Conservation (phyloP, 2,888 invertebrate genomes). For the Ormyrus pomaceus region DNA sequence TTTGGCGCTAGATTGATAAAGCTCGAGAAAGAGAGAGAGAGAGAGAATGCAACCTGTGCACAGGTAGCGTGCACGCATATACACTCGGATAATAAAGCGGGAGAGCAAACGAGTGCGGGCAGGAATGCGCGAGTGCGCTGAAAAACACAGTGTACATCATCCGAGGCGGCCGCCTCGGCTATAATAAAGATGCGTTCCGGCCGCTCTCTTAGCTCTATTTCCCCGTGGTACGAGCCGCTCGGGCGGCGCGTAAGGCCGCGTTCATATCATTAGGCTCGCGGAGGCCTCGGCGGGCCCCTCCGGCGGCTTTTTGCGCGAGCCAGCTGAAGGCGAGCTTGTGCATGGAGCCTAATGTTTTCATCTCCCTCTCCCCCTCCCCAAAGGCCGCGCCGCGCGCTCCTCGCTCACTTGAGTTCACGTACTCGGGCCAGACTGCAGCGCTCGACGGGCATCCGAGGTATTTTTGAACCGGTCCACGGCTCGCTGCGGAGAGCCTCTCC, state of each 20-base stretch:
- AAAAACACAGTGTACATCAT: neutral
- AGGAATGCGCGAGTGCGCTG: too few species aligned
- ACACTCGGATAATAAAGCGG: too few species aligned
- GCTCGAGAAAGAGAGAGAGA: too few species aligned
- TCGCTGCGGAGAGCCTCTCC: conserved; percentile 61
- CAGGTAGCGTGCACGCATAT: too few species aligned
- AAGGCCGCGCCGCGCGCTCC: conserved; percentile 7
- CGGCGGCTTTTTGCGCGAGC: too few species aligned
- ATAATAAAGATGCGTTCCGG: too few species aligned
- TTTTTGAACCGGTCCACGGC: conserved; percentile 75
- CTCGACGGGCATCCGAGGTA: conserved; percentile 71
- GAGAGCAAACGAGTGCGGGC: too few species aligned
- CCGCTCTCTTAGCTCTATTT: too few species aligned
- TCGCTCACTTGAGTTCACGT: conserved; percentile 10
- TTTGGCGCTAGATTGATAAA: too few species aligned
- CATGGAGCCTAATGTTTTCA: conserved; percentile 40
- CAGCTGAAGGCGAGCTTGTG: neutral
- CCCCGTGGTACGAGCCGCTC: too few species aligned
- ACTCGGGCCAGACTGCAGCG: conserved; percentile 34
- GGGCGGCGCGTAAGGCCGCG: too few species aligned
- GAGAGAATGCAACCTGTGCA: too few species aligned
- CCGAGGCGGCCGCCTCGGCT: conserved; percentile 57
- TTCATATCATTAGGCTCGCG: neutral
- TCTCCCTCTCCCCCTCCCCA: neutral
- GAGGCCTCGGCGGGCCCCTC: neutral